Evolutionary conservation across 2,113 vertebrate species (phyloP).

Genomic region (Tyrannus savana): DNA sequence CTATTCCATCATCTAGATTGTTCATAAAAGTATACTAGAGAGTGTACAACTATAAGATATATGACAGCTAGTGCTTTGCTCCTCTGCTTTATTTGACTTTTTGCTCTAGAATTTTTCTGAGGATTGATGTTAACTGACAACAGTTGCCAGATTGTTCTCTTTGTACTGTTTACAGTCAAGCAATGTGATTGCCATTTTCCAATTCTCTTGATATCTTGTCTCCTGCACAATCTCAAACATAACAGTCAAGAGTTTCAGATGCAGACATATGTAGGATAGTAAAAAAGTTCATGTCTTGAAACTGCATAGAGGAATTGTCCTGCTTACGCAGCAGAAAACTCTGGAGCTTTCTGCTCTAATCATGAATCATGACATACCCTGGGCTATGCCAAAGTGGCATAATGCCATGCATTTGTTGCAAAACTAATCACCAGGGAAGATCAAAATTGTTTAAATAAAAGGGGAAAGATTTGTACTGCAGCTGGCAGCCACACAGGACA

Average conservation of each 20-base stretch:
- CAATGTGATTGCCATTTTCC: not conserved
- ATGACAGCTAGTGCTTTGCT: not conserved
- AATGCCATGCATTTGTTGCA: not conserved
- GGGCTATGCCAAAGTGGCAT: not conserved
- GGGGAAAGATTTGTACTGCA: not conserved
- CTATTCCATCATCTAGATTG: not conserved
- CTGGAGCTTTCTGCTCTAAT: not conserved
- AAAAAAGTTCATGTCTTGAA: not conserved
- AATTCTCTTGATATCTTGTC: not conserved
- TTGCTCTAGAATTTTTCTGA: conserved; percentile 9
- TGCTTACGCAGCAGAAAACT: not conserved
- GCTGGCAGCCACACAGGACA: not conserved
- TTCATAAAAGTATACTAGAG: conserved; percentile 20
- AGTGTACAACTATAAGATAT: not conserved
- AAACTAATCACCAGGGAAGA: conserved; percentile 5
- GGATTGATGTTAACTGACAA: conserved; percentile 23
- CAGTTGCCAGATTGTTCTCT: not conserved
- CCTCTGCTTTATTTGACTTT: conserved; percentile 9
- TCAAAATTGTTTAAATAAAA: not conserved
- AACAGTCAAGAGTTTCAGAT: not conserved
- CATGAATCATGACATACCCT: not conserved
- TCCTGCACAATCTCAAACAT: not conserved
- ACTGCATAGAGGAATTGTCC: not conserved
- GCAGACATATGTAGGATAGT: not conserved
- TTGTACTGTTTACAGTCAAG: not conserved